Conservation (phyloP, 2,797 vertebrate genomes). For the Falco rusticolus region DNA sequence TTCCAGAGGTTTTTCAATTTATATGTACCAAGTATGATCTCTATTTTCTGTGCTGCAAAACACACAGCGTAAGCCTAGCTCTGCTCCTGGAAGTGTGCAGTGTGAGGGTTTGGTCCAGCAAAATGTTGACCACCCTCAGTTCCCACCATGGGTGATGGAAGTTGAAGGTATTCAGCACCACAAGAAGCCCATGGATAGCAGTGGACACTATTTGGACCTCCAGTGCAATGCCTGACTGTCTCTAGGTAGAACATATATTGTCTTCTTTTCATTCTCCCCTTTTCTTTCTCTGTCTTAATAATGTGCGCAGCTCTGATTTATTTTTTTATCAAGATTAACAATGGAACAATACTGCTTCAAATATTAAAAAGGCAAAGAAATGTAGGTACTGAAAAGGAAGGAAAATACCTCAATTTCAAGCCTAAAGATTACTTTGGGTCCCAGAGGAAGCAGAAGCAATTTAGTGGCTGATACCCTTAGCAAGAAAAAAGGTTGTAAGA, state of each 20-base stretch:
- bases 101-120: neutral
- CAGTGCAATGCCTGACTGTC: neutral
- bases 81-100: neutral
- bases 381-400: conserved; percentile 77
- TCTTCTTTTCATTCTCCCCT: neutral
- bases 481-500: conserved; percentile 83
- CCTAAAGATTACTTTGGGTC: conserved; percentile 84
- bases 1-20: neutral
- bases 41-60: neutral
- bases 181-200: neutral
- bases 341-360: conserved; percentile 53
- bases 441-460: conserved; percentile 84
- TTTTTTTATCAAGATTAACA: conserved; percentile 71
- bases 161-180: neutral
- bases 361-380: conserved; percentile 71
- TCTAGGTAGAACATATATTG: neutral
- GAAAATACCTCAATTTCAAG: conserved; percentile 83
- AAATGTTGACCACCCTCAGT: neutral
- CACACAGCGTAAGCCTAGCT: neutral
- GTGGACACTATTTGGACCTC: neutral
- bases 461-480: conserved; percentile 82
- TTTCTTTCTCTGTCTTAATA: conserved; percentile 32
- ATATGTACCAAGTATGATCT: neutral
- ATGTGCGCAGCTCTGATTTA: conserved; percentile 2
- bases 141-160: neutral